Evolutionary conservation across 2,888 invertebrate genomes (phyloP).

Genomic region (Chrysopilus asiliformis): DNA sequence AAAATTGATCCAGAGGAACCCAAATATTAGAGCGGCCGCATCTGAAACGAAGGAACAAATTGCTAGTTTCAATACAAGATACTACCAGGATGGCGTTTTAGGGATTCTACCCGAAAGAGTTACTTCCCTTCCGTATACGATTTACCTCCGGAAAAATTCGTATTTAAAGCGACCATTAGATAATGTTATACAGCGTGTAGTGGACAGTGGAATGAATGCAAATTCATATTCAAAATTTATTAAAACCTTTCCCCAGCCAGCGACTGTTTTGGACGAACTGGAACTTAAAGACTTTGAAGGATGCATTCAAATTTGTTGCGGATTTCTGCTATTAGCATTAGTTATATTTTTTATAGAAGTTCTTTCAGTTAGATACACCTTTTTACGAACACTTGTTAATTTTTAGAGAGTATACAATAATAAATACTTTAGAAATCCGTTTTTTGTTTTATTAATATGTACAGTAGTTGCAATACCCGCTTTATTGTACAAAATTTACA

Average conservation of each 20-base stretch:
- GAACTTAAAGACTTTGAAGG: not conserved
- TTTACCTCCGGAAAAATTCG: conserved; percentile 10
- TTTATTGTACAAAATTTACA: no score
- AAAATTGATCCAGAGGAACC: no score
- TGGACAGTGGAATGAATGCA: conserved; percentile 4
- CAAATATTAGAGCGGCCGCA: no score
- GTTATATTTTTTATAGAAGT: conserved; percentile 3
- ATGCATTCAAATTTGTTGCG: not conserved
- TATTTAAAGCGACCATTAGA: conserved; percentile 7
- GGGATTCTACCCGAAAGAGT: conserved; percentile 4
- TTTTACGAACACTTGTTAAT: not conserved
- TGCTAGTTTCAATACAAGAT: no score
- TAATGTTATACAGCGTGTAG: conserved; percentile 3
- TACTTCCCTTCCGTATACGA: conserved; percentile 5
- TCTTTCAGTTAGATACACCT: not conserved
- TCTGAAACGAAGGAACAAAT: no score
- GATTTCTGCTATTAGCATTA: not conserved
- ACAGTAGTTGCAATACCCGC: no score
- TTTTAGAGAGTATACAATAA: no score
- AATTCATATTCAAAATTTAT: no score
- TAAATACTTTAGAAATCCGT: no score
- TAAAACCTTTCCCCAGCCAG: no score
- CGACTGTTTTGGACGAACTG: not conserved
- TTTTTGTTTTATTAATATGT: no score
- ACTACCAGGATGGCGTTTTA: not conserved